Evolutionary conservation across 64 coral and sea anemone genomes (phyloP), one percentile per base, ranked within the genome.

Genomic region (Montipora cactus): DNA sequence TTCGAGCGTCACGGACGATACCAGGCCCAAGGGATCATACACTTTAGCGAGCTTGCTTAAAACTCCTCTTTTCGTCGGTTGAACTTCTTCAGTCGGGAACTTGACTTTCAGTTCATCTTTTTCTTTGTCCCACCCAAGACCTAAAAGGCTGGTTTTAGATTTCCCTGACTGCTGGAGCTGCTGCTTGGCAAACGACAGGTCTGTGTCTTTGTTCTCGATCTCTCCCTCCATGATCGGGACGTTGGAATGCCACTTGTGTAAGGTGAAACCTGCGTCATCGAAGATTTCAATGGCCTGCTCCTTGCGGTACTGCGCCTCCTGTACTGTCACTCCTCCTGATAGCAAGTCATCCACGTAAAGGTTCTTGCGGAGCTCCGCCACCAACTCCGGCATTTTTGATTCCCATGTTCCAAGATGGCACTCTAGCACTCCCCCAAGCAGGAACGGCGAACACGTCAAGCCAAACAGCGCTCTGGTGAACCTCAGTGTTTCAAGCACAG

Each of bases 231-330:
- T 73, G 13, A 55, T 37, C 5, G 22, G 15, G 48, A 66, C 87
- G 9, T 89, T 89, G 2, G 73, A 89, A 44, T 73, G 47, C 74
- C 49, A 89, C 18, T 89, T 89, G 51, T 89, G 87, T 55, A 89
- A n/a, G 25, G 21, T 89, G 53, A 89, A 78, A 67, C 25, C 22
- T 1, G 84, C 67, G 45, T 88, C 84, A 21, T 74, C 49, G 48
- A 88, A 51, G 12, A 67, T 67, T 67, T 67, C 64, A 67, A 67
- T 67, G 16, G 64, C 64, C 11, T 9, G 14, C 16, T 67, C 74
- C 74, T 76, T 46, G 7, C 37, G 74, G 37, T 46, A 76, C 74
- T 76, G 23, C 25, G 37, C 74, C 12, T 76, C 7, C 25, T 76
- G 25, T 5, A 47, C 44, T 47, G 74, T 76, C 13, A 14, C 74